These are phyloP conservation scores for Erebia ligea DNA, from an alignment of 2,888 invertebrate species.

Conservation along the genomic window DNA sequence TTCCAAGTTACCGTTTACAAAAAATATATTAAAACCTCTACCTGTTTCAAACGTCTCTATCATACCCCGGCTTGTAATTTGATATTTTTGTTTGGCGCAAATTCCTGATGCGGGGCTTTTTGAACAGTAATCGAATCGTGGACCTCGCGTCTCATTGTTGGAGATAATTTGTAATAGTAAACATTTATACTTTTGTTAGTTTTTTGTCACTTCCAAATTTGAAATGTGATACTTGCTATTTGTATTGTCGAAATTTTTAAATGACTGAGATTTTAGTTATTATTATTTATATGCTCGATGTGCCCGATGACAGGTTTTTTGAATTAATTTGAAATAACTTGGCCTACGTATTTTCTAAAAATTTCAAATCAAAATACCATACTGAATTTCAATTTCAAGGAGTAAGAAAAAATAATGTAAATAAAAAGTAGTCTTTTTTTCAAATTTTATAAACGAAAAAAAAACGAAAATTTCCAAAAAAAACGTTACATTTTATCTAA, in stretches of 20 bases:
- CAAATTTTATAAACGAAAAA: too few relatives aligned
- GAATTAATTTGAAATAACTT: too few relatives aligned
- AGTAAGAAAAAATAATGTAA: too few relatives aligned
- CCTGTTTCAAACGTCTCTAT: slow-evolving; percentile 44
- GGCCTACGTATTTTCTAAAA: too few relatives aligned
- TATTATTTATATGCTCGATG: too few relatives aligned
- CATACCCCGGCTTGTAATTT: slow-evolving; percentile 51
- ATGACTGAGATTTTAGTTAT: not conserved
- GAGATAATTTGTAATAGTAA: slow-evolving; percentile 78
- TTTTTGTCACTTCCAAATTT: slow-evolving; percentile 41
- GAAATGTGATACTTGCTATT: slow-evolving; percentile 25
- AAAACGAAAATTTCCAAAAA: too few relatives aligned
- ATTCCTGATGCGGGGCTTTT: slow-evolving; percentile 50
- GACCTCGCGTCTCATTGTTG: slow-evolving; percentile 58
- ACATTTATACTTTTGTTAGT: slow-evolving; percentile 66
- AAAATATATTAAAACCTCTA: slow-evolving; percentile 17
- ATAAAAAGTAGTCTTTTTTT: too few relatives aligned
- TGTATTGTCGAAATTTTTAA: not conserved
- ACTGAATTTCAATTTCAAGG: too few relatives aligned
- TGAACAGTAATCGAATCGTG: slow-evolving; percentile 58
- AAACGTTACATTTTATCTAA: not conserved
- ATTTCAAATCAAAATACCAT: too few relatives aligned
- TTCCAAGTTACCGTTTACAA: slow-evolving; percentile 1
- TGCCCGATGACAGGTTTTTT: too few relatives aligned
- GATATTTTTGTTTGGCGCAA: slow-evolving; percentile 68